A percentile compares a stretch with the other conserved stretches of the same genome.
Conservation (phyloP, 2,888 invertebrate genomes). For the Nudaria mundana region DNA sequence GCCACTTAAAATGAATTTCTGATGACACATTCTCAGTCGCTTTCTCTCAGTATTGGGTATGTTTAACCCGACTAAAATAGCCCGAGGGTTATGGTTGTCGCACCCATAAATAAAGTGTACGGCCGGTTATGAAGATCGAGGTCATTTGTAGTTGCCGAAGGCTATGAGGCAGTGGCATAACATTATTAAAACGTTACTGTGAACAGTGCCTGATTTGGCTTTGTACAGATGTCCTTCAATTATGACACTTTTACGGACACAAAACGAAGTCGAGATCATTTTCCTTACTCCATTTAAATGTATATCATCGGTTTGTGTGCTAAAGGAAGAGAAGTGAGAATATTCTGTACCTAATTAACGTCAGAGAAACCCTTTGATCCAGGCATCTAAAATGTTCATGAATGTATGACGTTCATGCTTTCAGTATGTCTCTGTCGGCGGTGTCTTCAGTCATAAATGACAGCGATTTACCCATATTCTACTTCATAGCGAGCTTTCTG, state of each 20-base stretch:
- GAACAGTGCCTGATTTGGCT: constrained; percentile 22
- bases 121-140: no score
- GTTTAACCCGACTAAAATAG: no score
- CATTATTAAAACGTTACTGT: constrained; percentile 21
- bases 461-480: constrained; percentile 12
- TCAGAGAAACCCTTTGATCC: constrained; percentile 61
- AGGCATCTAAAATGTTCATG: constrained; percentile 53
- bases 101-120: no score
- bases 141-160: no score
- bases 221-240: constrained; percentile 27
- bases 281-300: constrained; percentile 20
- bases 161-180: no score
- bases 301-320: constrained; percentile 30
- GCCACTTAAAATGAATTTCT: constrained; percentile 1
- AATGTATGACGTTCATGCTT: constrained; percentile 54
- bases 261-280: constrained; percentile 8
- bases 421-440: constrained; percentile 38
- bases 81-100: no score
- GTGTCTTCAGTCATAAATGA: constrained; percentile 17
- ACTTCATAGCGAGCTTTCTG: constrained; percentile 1
- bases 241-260: constrained; percentile 24
- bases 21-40: no score
- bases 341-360: constrained; percentile 52
- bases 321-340: constrained; percentile 33
- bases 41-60: no score